Conservation (phyloP, 2,797 vertebrate genomes). For the Petrocephalus schoutedeni region DNA sequence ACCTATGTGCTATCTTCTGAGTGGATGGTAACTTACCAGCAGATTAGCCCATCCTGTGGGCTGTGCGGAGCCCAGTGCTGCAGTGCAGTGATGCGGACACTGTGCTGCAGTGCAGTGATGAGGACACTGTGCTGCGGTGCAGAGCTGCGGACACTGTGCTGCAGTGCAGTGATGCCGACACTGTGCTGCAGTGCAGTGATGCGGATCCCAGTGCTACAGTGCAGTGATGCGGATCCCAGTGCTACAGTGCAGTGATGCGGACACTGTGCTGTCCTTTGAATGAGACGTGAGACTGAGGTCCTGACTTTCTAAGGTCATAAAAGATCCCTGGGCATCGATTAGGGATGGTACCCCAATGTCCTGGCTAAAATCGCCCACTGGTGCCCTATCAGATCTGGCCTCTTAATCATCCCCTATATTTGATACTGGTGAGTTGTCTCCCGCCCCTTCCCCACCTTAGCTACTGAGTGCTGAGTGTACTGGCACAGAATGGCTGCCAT, state of each 20-base stretch:
- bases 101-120: not conserved
- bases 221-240: not conserved
- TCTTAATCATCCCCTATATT: not conserved
- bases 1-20: not conserved
- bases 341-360: not conserved
- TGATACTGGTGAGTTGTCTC: not conserved
- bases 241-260: not conserved
- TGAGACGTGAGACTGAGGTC: not conserved
- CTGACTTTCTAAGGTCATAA: not conserved
- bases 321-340: not conserved
- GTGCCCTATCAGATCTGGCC: not conserved
- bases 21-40: not conserved
- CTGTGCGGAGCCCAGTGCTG: not conserved
- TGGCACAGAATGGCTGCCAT: not conserved
- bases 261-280: not conserved
- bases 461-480: not conserved
- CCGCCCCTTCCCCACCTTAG: not conserved
- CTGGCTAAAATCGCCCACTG: not conserved
- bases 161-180: too few relatives aligned
- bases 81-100: not conserved
- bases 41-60: not conserved
- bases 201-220: not conserved
- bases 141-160: too few relatives aligned
- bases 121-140: too few relatives aligned
- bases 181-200: not conserved